Evolutionary conservation across 2,113 vertebrate genomes (phyloP).

Genomic region (Lichenostomus cassidix): DNA sequence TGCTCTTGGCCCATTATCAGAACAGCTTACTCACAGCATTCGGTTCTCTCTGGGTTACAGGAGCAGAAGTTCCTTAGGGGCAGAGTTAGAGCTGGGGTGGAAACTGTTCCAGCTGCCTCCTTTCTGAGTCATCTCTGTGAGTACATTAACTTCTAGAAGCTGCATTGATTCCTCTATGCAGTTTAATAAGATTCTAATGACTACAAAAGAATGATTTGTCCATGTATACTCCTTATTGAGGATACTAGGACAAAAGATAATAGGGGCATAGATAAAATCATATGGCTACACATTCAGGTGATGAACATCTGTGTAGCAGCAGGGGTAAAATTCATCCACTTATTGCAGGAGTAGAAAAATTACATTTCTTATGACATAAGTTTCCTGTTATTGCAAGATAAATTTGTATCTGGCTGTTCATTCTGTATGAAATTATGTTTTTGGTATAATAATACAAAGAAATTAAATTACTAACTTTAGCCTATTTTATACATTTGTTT

Average conservation of each 20-base stretch:
- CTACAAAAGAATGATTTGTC: background rate
- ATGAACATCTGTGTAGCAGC: background rate
- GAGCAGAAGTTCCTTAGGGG: background rate
- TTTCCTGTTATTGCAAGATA: background rate
- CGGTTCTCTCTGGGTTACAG: background rate
- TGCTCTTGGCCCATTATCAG: background rate
- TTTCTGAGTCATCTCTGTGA: background rate
- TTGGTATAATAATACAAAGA: background rate
- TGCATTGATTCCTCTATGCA: background rate
- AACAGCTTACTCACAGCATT: background rate
- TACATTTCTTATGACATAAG: background rate
- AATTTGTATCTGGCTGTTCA: background rate
- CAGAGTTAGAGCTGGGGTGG: background rate
- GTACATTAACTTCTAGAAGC: background rate
- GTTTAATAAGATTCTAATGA: background rate
- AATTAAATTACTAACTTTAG: background rate
- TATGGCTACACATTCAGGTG: background rate
- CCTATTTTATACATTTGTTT: background rate
- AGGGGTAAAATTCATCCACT: background rate
- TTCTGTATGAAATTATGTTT: background rate
- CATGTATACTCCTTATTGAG: background rate
- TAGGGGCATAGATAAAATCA: background rate
- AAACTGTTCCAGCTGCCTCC: background rate
- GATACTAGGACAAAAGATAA: background rate
- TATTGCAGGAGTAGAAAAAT: background rate